Evolutionary conservation across 35 echinoderm and acorn worm genomes (phyloP).

Genomic region (Heliocidaris tuberculata): DNA sequence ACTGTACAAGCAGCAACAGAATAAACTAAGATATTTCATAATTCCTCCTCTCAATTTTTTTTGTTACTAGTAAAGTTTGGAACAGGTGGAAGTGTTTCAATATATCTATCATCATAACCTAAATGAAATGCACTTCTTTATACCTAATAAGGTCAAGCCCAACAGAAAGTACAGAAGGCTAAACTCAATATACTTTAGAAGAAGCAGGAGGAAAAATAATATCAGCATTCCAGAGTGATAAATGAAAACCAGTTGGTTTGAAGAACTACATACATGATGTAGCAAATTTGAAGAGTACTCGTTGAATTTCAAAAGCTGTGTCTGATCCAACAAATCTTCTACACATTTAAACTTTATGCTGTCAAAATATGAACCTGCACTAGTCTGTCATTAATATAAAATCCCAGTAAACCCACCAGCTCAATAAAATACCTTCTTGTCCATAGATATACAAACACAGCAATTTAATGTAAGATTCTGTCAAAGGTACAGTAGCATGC

Average conservation of each 20-base stretch:
- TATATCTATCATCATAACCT: not conserved
- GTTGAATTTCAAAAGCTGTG: not conserved
- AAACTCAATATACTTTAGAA: not conserved
- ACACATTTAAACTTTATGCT: not conserved
- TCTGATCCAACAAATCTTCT: not conserved
- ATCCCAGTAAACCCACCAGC: not conserved
- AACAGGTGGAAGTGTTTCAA: not conserved
- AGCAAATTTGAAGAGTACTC: not conserved
- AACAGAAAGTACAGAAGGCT: not conserved
- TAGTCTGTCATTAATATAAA: not conserved
- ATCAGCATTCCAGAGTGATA: not conserved
- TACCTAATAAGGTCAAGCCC: slow-evolving; percentile 2
- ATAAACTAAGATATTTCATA: not conserved
- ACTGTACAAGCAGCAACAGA: not conserved
- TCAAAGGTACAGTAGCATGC: too few species aligned
- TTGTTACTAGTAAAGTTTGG: not conserved
- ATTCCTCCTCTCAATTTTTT: not conserved
- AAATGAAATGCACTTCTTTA: not conserved
- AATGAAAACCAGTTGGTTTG: slow-evolving; percentile 10
- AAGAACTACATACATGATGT: not conserved
- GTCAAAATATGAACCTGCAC: not conserved
- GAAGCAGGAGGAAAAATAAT: not conserved
- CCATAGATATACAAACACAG: too few species aligned
- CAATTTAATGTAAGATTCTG: too few species aligned
- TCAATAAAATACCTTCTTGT: too few species aligned